Base-by-base conservation (phyloP, 2,113 vertebrate species). In the Saiga tatarica region DNA sequence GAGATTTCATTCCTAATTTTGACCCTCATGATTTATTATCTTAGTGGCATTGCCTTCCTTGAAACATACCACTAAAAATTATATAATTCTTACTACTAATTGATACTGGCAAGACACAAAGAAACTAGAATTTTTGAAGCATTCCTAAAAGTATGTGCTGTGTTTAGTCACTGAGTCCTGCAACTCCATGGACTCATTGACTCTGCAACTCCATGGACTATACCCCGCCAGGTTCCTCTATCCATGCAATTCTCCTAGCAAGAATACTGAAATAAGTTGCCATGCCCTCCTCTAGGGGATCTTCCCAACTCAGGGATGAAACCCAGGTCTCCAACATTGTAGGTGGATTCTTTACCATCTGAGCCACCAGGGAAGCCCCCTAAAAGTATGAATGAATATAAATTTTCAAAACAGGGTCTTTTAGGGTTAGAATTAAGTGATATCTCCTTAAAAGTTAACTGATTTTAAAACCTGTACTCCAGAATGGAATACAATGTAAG, bases 81-180 rank as follows among this genome's bases (percentile, higher is more conserved):
- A 52, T 23, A 30, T 55, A 59, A 36, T 23, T 78, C 28, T 92
- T 79, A 57, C 2, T 82, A 88, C 30, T 52, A 79, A 90, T 52
- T 96, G 33, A 94, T 62, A 36, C 13, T 87, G 28, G 11, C 45
- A 97, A 97, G 47, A 8, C 94, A n/a, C 21, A 94, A 13, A 95
- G 39, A 84, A 64, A 78, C 23, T 52, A 78, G 57, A 55, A 81
- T 52, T 39, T 95, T 7, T 30, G 25, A 76, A 42, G 5, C 74
- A 10, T 71, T 57, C 17, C 60, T 59, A 52, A 3, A 74, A 74
- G 19, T 13, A 39, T 39, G 19, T 12, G n/a, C 19, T 74, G 19
- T 39, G n/a, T 39, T 74, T 39, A 74, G 19, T 74, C n/a, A 39
- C 67, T 39, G n/a, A 71, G 5, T 39, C 19, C n/a, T 71, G 67